A percentile compares a stretch with the other conserved stretches of the same genome.
Conservation (phyloP, 1,140 invertebrate genomes). For the Chironomus striatipennis region DNA sequence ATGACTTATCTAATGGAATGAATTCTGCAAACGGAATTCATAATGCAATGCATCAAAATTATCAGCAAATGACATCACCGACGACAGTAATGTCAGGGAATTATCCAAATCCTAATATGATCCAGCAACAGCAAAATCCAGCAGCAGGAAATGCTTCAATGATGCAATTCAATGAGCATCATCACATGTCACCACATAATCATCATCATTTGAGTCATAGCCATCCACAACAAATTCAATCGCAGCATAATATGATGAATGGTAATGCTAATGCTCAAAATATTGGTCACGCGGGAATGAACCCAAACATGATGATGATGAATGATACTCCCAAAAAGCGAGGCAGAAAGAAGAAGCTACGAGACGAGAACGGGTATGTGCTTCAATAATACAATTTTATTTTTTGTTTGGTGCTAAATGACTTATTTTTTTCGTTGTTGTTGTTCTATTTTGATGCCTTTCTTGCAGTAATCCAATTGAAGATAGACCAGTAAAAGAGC, state of each 20-base stretch:
- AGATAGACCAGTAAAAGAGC: slow-evolving; percentile 51
- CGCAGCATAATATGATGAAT: not conserved
- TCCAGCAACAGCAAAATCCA: slow-evolving; percentile 29
- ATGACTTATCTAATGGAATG: slow-evolving; percentile 40
- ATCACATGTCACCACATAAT: slow-evolving; percentile 23
- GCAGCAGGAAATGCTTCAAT: not conserved
- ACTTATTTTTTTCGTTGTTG: slow-evolving; percentile 24
- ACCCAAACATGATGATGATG: slow-evolving; percentile 43
- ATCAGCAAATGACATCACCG: slow-evolving; percentile 32
- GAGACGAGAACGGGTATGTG: slow-evolving; percentile 49
- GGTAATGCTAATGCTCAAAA: not conserved
- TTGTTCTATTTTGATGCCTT: slow-evolving; percentile 22
- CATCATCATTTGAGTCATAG: not conserved
- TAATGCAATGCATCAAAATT: slow-evolving; percentile 30
- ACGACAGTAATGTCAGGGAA: slow-evolving; percentile 26
- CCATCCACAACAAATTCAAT: slow-evolving; percentile 5
- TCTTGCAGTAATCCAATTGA: not conserved
- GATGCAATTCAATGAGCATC: slow-evolving; percentile 17
- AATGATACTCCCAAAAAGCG: slow-evolving; percentile 62
- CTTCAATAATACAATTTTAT: not conserved
- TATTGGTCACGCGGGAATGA: slow-evolving; percentile 17
- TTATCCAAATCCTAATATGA: slow-evolving; percentile 26
- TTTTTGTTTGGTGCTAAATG: too few relatives aligned
- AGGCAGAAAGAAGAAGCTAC: slow-evolving; percentile 70
- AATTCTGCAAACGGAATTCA: slow-evolving; percentile 45